phyloP scores from a whole-genome alignment of 2,113 vertebrate genomes.

The Leucopsar rothschildi region DNA sequence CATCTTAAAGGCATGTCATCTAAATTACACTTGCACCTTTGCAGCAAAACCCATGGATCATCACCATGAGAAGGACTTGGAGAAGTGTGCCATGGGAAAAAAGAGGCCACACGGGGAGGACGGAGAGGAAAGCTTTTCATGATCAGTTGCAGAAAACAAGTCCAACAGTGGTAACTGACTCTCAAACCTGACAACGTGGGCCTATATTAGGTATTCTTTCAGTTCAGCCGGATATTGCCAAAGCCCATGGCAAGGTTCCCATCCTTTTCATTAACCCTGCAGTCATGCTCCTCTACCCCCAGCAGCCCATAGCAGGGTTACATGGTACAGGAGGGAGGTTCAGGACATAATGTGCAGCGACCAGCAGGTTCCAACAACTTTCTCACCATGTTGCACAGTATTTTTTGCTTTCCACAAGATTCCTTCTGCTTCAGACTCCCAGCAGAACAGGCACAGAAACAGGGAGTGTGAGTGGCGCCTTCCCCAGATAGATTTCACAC shows the following conservation, averaged over 20 bases:
- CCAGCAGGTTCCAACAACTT: neutral
- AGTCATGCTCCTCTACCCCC: neutral
- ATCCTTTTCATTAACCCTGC: neutral
- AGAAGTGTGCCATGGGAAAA: neutral
- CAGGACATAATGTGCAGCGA: neutral
- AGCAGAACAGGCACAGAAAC: neutral
- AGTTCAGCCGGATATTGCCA: neutral
- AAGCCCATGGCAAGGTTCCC: neutral
- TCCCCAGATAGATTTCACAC: constrained; percentile 28
- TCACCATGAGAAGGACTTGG: neutral
- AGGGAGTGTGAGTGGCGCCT: neutral
- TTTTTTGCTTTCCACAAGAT: neutral
- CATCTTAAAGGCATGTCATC: neutral
- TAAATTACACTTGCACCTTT: neutral
- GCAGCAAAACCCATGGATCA: neutral
- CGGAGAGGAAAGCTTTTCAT: neutral
- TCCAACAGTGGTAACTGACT: neutral
- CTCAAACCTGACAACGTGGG: neutral
- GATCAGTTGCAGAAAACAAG: neutral
- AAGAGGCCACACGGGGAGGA: neutral
- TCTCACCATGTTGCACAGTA: neutral
- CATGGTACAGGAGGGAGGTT: neutral
- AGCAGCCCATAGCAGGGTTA: neutral
- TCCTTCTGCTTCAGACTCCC: constrained; percentile 10
- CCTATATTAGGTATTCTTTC: neutral